phyloP scores from a whole-genome alignment of 2,113 vertebrate genomes.

The Megalops atlanticus region DNA sequence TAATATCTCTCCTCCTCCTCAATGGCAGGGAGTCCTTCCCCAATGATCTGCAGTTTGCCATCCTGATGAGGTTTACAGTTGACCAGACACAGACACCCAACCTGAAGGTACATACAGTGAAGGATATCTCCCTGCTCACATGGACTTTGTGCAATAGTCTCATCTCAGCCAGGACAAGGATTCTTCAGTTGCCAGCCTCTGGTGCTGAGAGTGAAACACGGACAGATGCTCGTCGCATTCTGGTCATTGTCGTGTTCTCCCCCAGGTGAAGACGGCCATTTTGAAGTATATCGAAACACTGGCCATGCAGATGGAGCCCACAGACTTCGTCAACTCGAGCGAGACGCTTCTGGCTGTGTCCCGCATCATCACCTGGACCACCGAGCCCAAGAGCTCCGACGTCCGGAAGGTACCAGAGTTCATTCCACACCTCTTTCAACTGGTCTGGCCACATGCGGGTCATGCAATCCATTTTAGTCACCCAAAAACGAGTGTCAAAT shows the following conservation, averaged over 20 bases:
- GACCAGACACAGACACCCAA: conserved; percentile 98
- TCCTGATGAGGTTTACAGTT: conserved; percentile 97
- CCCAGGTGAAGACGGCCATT: conserved; percentile 94
- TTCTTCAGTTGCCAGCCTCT: too few relatives aligned
- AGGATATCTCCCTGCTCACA: neutral
- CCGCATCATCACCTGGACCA: conserved; percentile 96
- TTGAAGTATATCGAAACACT: conserved; percentile 95
- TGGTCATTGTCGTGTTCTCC: conserved; percentile 26
- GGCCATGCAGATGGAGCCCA: conserved; percentile 92
- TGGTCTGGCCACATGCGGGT: too few relatives aligned
- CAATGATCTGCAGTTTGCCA: conserved; percentile 95
- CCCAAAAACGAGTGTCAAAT: too few relatives aligned
- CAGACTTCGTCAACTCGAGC: conserved; percentile 94
- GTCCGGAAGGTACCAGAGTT: conserved; percentile 85
- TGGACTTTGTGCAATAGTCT: neutral
- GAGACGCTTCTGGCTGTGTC: conserved; percentile 95
- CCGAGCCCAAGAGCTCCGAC: conserved; percentile 94
- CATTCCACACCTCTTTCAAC: neutral
- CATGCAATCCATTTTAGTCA: too few relatives aligned
- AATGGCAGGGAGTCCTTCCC: conserved; percentile 90
- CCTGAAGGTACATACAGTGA: conserved; percentile 79
- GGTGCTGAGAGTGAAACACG: too few relatives aligned
- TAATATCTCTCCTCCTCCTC: conserved; percentile 21
- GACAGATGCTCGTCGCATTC: neutral
- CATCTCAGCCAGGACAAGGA: too few relatives aligned